A percentile compares a stretch with the other conserved stretches of the same genome.
These are phyloP conservation scores for Drosophila virilis DNA, from an alignment of 1,140 invertebrate genomes.

Conservation along the genomic window DNA sequence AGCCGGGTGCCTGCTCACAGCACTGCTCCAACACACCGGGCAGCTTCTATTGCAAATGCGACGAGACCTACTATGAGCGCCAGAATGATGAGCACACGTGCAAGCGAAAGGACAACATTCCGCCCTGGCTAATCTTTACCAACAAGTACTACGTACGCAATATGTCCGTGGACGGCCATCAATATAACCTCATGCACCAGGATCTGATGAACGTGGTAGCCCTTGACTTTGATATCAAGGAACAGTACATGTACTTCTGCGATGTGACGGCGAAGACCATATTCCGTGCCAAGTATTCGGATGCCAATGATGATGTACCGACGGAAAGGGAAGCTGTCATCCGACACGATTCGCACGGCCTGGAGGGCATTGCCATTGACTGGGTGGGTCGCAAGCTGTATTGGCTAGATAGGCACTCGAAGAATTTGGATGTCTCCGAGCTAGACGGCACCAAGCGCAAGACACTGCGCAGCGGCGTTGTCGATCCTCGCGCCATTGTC, in stretches of 20 bases:
- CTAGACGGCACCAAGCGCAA: conserved; percentile 96
- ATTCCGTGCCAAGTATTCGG: conserved; percentile 88
- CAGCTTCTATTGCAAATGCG: conserved; percentile 98
- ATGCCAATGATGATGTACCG: conserved; percentile 76
- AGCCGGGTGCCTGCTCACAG: conserved; percentile 96
- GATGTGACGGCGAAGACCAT: conserved; percentile 98
- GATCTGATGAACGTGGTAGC: conserved; percentile 98
- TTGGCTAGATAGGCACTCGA: conserved; percentile 98
- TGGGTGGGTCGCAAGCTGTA: conserved; percentile 99
- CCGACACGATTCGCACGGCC: conserved; percentile 95
- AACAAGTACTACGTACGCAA: conserved; percentile 99
- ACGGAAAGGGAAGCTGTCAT: conserved; percentile 92
- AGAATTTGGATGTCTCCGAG: conserved; percentile 96
- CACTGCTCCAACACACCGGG: conserved; percentile 98
- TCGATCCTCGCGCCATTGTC: conserved; percentile 96
- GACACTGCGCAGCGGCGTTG: conserved; percentile 93
- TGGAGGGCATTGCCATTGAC: conserved; percentile 98
- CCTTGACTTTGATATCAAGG: conserved; percentile 94
- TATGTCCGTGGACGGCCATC: conserved; percentile 94
- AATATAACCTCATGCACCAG: conserved; percentile 95
- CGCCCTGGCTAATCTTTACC: conserved; percentile 97
- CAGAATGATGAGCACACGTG: conserved; percentile 94
- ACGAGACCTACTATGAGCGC: conserved; percentile 95
- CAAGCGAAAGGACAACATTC: conserved; percentile 92
- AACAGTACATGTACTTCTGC: conserved; percentile 95